A percentile compares a stretch with the other conserved stretches of the same genome.
Evolutionary conservation across 2,113 vertebrate species (phyloP).

Genomic region (human (Homo sapiens)): GRCh38 chrX:122089501-122090000

Average conservation of each 20-base stretch:
- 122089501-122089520: background rate
- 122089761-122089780: background rate
- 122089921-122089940: background rate
- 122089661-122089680: constrained; percentile 22
- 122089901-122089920: background rate
- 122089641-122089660: constrained; percentile 15
- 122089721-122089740: constrained; percentile 43
- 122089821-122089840: constrained; percentile 44
- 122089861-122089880: background rate
- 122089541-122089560: background rate
- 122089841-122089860: constrained; percentile 3
- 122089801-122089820: constrained; percentile 56
- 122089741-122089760: constrained; percentile 1
- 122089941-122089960: background rate
- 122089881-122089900: background rate
- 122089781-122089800: constrained; percentile 55
- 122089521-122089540: background rate
- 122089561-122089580: background rate
- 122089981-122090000: background rate
- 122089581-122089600: background rate
- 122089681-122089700: constrained; percentile 57
- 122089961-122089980: background rate
- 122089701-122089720: constrained; percentile 4
- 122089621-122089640: background rate
- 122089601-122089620: background rate